Conservation (phyloP, 2,888 invertebrate genomes). For the Epirrhoe tristata region DNA sequence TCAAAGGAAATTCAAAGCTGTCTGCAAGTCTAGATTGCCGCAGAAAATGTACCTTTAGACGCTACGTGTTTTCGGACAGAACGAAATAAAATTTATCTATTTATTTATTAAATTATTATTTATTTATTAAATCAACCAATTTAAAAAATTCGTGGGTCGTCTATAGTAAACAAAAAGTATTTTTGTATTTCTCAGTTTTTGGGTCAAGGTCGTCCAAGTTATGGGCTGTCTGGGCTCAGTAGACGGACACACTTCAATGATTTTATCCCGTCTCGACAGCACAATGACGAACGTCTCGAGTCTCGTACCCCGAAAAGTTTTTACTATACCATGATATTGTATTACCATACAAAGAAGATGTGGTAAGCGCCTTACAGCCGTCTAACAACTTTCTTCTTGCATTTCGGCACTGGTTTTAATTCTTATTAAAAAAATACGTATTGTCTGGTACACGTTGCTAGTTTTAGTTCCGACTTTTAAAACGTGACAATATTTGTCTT, state of each 20-base stretch:
- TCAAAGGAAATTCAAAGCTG: slow-evolving; percentile 33
- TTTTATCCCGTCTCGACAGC: not conserved
- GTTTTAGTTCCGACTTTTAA: not conserved
- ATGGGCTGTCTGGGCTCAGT: not conserved
- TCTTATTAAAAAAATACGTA: too few species aligned
- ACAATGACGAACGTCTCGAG: too few species aligned
- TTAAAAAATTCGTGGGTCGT: too few species aligned
- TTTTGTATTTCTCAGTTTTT: not conserved
- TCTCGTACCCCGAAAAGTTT: too few species aligned
- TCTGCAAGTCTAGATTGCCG: slow-evolving; percentile 35
- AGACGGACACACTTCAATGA: not conserved
- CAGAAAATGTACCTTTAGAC: not conserved
- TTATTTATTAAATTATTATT: too few species aligned
- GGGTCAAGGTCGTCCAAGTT: not conserved
- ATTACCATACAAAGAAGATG: not conserved
- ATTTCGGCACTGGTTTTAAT: too few species aligned
- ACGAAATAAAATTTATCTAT: too few species aligned
- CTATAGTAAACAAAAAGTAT: not conserved
- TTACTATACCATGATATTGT: too few species aligned
- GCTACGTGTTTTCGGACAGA: not conserved
- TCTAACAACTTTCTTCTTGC: not conserved
- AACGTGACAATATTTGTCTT: not conserved
- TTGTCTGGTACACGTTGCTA: not conserved
- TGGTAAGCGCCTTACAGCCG: not conserved
- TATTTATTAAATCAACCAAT: not conserved